A percentile compares a stretch with the other conserved stretches of the same genome.
Conservation (phyloP, 2,888 invertebrate species). For the Acronicta aceris region DNA sequence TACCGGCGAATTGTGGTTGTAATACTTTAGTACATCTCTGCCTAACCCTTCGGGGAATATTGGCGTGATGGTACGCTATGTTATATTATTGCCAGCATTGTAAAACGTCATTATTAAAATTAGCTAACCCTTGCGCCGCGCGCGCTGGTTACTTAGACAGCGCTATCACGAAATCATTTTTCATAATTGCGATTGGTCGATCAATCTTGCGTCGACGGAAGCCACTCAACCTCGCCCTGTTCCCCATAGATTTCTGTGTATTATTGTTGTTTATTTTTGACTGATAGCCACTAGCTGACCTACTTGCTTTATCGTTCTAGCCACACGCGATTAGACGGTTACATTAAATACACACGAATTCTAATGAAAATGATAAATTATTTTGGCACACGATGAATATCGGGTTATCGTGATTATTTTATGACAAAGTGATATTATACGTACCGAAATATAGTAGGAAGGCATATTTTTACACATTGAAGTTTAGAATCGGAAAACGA, state of each 20-base stretch:
- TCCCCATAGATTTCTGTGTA: conserved; percentile 70
- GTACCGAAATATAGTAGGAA: neutral
- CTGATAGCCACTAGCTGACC: conserved; percentile 77
- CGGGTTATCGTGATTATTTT: conserved; percentile 38
- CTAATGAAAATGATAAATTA: conserved; percentile 52
- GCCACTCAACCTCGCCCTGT: conserved; percentile 80
- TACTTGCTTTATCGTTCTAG: conserved; percentile 70
- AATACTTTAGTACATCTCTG: too few relatives aligned
- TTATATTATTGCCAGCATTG: too few relatives aligned
- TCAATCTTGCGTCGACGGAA: conserved; percentile 85
- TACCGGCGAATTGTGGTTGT: too few relatives aligned
- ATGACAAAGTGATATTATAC: neutral
- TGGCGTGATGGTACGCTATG: too few relatives aligned
- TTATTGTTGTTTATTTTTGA: conserved; percentile 82
- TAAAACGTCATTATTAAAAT: too few relatives aligned
- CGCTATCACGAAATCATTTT: conserved; percentile 80
- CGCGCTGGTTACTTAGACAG: conserved; percentile 49
- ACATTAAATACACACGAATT: conserved; percentile 54
- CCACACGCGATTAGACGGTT: conserved; percentile 73
- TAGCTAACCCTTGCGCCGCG: conserved; percentile 29
- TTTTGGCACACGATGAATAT: conserved; percentile 42
- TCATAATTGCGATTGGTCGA: conserved; percentile 83
- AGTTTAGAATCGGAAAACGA: neutral
- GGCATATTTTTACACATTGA: too few relatives aligned
- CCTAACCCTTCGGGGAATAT: too few relatives aligned